Conservation (phyloP, 2,113 vertebrate genomes). For the Chloroceryle aenea region DNA sequence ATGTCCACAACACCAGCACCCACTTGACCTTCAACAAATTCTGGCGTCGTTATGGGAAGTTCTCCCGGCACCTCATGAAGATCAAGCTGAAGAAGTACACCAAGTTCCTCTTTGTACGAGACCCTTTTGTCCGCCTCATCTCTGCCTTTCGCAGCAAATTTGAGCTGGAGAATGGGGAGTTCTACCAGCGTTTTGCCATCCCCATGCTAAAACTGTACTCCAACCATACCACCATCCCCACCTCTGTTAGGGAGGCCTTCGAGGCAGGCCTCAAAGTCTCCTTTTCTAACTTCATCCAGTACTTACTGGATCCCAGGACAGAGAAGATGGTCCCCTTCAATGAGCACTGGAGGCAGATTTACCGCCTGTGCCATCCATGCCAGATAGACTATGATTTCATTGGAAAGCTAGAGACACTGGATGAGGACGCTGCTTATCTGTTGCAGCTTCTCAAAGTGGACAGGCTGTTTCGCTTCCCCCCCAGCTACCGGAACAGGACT, state of each 20-base stretch:
- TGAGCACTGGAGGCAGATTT: constrained; percentile 95
- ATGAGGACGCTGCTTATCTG: constrained; percentile 90
- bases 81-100: constrained; percentile 96
- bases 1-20: constrained; percentile 90
- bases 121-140: constrained; percentile 96
- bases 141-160: constrained; percentile 98
- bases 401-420: constrained; percentile 93
- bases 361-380: constrained; percentile 95
- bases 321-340: constrained; percentile 92
- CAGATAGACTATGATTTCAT: constrained; percentile 98
- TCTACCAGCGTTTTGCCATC: constrained; percentile 89
- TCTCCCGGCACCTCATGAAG: constrained; percentile 96
- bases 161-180: constrained; percentile 89
- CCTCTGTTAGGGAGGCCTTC: constrained; percentile 87
- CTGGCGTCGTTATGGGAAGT: constrained; percentile 94
- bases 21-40: constrained; percentile 98
- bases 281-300: constrained; percentile 93
- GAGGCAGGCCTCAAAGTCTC: constrained; percentile 84
- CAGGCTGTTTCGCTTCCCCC: constrained; percentile 88
- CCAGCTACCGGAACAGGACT: constrained; percentile 88
- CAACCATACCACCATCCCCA: constrained; percentile 85
- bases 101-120: constrained; percentile 95
- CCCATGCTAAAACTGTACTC: constrained; percentile 88
- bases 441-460: constrained; percentile 90
- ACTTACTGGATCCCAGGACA: constrained; percentile 92